Evolutionary conservation across 2,797 vertebrate species (phyloP).

Genomic region (Smutsia temminckii): DNA sequence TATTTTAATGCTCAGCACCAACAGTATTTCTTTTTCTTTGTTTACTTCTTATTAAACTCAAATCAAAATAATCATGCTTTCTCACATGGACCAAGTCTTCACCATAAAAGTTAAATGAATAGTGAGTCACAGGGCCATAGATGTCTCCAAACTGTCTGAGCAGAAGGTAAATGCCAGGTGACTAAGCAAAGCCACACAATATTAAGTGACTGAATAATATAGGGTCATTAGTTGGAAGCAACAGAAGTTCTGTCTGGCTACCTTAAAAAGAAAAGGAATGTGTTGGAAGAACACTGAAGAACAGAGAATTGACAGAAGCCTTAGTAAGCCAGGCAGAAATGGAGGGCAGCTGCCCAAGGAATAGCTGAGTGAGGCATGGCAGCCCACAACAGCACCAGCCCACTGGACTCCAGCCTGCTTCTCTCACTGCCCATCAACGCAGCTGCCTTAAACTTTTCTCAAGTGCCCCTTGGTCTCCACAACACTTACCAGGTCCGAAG

Average conservation of each 20-base stretch:
- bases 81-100: neutral
- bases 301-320: neutral
- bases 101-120: neutral
- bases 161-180: neutral
- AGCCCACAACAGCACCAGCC: neutral
- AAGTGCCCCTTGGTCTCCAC: neutral
- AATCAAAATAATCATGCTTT: constrained; percentile 33
- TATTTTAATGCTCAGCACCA: constrained; percentile 15
- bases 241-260: neutral
- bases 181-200: neutral
- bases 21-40: constrained; percentile 25
- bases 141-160: neutral
- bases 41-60: constrained; percentile 49
- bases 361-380: neutral
- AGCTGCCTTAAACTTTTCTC: neutral
- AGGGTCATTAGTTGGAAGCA: neutral
- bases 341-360: no score
- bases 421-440: neutral
- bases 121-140: neutral
- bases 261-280: neutral
- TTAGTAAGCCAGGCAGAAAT: neutral
- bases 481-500: neutral
- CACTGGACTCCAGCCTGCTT: neutral
- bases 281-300: neutral
- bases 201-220: neutral